These are phyloP conservation scores for Indri indri DNA, from an alignment of 2,113 vertebrate species.

Conservation along the genomic window DNA sequence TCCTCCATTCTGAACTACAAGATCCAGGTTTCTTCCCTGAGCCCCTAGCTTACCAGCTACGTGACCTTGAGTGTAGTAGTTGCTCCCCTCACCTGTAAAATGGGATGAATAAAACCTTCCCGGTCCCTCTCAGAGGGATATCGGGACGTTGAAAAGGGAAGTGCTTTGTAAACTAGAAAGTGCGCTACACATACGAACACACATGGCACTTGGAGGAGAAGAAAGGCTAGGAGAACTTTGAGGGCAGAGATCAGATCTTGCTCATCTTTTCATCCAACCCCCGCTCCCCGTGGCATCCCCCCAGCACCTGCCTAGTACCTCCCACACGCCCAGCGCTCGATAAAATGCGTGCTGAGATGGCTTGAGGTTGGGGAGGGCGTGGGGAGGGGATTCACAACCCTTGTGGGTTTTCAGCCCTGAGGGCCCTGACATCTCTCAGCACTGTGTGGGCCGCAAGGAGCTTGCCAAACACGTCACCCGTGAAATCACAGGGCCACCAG, in stretches of 20 bases:
- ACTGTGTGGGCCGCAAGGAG: neutral
- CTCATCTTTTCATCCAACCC: neutral
- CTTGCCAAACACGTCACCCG: constrained; percentile 42
- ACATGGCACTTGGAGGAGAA: neutral
- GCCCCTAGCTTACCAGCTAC: neutral
- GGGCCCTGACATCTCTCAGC: neutral
- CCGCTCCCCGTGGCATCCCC: neutral
- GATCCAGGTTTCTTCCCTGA: neutral
- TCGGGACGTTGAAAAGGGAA: neutral
- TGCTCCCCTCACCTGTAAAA: neutral
- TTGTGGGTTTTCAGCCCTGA: constrained; percentile 7
- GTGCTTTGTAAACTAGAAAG: neutral
- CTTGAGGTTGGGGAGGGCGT: neutral
- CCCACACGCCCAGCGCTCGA: rapidly evolving
- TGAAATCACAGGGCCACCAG: constrained; percentile 60
- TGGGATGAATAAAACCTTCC: neutral
- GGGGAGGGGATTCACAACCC: neutral
- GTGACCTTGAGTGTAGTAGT: neutral
- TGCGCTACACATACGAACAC: neutral
- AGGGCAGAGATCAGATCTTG: neutral
- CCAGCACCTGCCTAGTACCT: neutral
- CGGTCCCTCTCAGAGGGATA: neutral
- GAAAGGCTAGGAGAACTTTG: neutral
- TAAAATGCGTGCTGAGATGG: neutral
- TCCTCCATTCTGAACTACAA: neutral